These are phyloP conservation scores for Papilio protenor DNA, from an alignment of 2,888 invertebrate genomes.

Conservation along the genomic window DNA sequence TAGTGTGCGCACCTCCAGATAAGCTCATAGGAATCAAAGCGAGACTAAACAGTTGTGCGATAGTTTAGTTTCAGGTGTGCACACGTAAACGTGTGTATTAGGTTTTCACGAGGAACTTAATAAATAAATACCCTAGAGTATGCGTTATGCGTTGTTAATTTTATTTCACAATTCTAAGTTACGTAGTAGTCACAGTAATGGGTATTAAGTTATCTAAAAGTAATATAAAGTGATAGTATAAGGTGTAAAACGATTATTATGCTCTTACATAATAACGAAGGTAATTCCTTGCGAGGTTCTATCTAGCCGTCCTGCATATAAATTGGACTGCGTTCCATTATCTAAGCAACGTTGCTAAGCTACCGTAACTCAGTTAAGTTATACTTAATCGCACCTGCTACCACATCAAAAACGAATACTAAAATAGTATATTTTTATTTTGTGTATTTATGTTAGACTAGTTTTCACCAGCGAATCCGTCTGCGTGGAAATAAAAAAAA, in stretches of 20 bases:
- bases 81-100: not conserved
- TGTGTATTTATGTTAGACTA: not conserved
- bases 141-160: no score
- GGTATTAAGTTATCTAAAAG: not conserved
- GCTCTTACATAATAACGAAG: constrained; percentile 3
- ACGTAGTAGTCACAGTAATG: not conserved
- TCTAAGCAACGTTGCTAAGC: constrained; percentile 18
- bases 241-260: not conserved
- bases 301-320: constrained; percentile 17
- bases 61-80: no score
- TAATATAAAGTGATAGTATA: not conserved
- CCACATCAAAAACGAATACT: not conserved
- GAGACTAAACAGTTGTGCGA: no score
- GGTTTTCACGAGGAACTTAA: not conserved
- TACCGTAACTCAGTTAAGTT: constrained; percentile 14
- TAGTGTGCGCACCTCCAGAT: no score
- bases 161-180: no score
- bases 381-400: constrained; percentile 14
- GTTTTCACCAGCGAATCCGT: no score
- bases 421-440: not conserved
- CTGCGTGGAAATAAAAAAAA: no score
- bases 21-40: no score
- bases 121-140: no score
- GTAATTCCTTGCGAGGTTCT: constrained; percentile 12
- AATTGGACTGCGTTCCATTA: constrained; percentile 13